Base-by-base conservation (phyloP, 2,888 invertebrate species). In the Ectemnius continuus region DNA sequence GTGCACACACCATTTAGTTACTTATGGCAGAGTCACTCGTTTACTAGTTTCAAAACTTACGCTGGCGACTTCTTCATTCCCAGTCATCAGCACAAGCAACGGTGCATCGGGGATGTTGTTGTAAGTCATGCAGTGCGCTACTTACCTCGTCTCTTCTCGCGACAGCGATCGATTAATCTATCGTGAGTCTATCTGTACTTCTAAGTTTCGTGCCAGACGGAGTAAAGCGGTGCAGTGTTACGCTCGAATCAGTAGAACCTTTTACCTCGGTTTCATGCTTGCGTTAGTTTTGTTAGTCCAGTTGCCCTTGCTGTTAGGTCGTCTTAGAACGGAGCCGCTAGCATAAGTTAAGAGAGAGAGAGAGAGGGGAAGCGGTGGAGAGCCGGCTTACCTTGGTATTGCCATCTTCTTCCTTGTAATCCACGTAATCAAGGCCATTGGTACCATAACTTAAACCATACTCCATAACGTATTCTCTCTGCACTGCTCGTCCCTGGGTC, bases 361-460 rank as follows among this genome's bases (percentile, higher is more conserved):
- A 62, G 57, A 36, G 36, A 63, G 59, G 60, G 52, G 70, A 70
- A 56, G 26, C 67, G 65, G 46, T 52, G 23, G 65, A 60, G 60
- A 60, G 57, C 11, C 46, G 48, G 64, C 78, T 94, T 95, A 97
- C 97, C 97, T 97, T 97, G 79, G 95, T 93, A 91, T 97, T 96
- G 83, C 98, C 98, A 87, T 97, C 96, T 64, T 96, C 94, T 82
- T 97, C 97, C 92, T 97, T 97, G 92, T 96, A 97, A 90, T 95
- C 95, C 73, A 96, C 95, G 92, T 95, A 98, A 92, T 98, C 97
- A 87, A 95, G 94, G 78, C 97, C 97, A 88, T 97, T 97, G 85
- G 96, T 95, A 80, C 97, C 97, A 92, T 97, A 99, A 92, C 97
- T 96, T 89, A 99, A 95, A 89, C 95, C 95, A 91, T 96, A 99